phyloP scores from a whole-genome alignment of 2,113 vertebrate species.

The Paradisaea rubra region DNA sequence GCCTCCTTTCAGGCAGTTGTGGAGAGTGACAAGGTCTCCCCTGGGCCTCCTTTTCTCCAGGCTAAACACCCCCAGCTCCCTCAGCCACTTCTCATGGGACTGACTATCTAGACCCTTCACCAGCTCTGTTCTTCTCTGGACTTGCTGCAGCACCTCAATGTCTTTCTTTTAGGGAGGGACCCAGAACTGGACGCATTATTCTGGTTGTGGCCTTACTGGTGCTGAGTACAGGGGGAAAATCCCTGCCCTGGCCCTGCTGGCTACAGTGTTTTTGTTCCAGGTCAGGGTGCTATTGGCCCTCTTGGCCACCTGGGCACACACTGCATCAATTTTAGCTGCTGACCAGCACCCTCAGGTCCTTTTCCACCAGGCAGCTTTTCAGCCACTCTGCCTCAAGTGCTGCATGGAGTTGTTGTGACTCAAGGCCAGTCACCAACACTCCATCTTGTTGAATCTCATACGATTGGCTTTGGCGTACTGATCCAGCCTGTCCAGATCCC shows the following conservation, averaged over 20 bases:
- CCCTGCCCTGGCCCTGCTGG: background rate
- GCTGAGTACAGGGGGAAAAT: background rate
- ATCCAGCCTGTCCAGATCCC: background rate
- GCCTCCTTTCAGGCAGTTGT: rapidly evolving
- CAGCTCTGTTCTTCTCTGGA: background rate
- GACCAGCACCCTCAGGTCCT: background rate
- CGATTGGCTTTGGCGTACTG: background rate
- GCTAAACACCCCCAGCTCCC: background rate
- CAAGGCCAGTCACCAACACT: background rate
- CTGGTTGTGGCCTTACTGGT: background rate
- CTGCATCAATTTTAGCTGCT: background rate
- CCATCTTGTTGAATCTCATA: background rate
- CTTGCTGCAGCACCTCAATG: background rate
- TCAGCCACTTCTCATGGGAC: background rate
- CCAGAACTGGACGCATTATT: background rate
- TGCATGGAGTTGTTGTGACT: background rate
- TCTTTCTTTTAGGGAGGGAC: background rate
- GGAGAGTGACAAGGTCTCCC: no score
- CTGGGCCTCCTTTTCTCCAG: background rate
- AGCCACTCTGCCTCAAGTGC: background rate
- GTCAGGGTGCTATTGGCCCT: background rate
- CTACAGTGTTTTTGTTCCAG: background rate
- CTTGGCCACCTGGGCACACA: background rate
- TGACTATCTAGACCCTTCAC: background rate
- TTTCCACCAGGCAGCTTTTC: background rate